Conservation (phyloP, 2,797 vertebrate genomes). For the Chelonia mydas region DNA sequence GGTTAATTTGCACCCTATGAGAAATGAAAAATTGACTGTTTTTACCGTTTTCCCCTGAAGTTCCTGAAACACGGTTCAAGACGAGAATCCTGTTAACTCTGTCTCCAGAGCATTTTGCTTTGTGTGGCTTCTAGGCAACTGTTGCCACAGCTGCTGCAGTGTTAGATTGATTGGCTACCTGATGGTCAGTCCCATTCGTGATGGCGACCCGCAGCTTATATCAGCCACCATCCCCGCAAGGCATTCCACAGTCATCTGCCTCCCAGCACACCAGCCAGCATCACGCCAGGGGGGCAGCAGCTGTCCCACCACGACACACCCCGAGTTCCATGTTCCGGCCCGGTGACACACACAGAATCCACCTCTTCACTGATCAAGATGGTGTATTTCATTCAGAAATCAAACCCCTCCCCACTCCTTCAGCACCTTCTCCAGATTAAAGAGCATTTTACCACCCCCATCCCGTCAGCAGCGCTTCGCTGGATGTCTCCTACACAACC, state of each 20-base stretch:
- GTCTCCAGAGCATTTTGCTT: background rate
- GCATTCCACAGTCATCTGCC: background rate
- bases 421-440: background rate
- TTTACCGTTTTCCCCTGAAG: background rate
- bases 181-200: background rate
- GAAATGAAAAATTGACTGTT: slow-evolving; percentile 23
- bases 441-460: background rate
- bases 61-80: slow-evolving; percentile 25
- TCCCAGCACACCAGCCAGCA: background rate
- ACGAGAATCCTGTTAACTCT: background rate
- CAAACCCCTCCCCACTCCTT: background rate
- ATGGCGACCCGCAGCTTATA: background rate
- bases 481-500: background rate
- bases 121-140: background rate
- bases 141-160: background rate
- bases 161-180: background rate
- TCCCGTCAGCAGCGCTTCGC: background rate
- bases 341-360: background rate
- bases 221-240: background rate
- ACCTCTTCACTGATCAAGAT: background rate
- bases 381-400: too few relatives aligned
- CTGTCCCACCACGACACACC: background rate
- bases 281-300: background rate
- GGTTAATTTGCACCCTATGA: slow-evolving; percentile 21
- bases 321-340: background rate